Conservation (phyloP, 2,113 vertebrate genomes). For the Tringa solitaria region DNA sequence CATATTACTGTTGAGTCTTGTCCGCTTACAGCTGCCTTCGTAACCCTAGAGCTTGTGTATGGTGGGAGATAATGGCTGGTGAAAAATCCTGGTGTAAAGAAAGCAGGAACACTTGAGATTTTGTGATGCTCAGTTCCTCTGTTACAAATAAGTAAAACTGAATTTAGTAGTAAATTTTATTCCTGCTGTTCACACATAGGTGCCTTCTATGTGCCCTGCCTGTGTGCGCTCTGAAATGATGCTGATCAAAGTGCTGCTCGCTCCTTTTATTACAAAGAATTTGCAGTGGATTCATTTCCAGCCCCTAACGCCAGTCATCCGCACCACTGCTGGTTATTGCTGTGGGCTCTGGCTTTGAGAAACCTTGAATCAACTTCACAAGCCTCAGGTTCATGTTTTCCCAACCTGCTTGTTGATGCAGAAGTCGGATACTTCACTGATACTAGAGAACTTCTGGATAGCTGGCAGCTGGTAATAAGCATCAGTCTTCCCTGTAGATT, state of each 20-base stretch:
- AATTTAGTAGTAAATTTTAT: background rate
- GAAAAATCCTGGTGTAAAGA: background rate
- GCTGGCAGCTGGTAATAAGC: background rate
- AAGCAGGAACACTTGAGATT: background rate
- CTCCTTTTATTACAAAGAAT: background rate
- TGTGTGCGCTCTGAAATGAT: background rate
- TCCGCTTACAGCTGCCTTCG: background rate
- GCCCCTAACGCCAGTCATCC: background rate
- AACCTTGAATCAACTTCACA: background rate
- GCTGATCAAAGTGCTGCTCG: background rate
- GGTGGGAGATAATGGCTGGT: background rate
- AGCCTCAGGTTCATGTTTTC: background rate
- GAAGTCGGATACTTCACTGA: background rate
- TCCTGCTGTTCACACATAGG: background rate
- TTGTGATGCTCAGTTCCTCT: background rate
- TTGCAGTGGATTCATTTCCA: background rate
- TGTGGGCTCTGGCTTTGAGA: background rate
- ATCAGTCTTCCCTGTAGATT: background rate
- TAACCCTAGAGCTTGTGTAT: background rate
- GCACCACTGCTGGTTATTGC: background rate
- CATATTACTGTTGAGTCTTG: background rate
- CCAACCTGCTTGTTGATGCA: background rate
- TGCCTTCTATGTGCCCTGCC: background rate
- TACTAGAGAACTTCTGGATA: background rate
- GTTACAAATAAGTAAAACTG: background rate